Conservation (phyloP, 2,797 vertebrate genomes). For the Enteromius viviparus region DNA sequence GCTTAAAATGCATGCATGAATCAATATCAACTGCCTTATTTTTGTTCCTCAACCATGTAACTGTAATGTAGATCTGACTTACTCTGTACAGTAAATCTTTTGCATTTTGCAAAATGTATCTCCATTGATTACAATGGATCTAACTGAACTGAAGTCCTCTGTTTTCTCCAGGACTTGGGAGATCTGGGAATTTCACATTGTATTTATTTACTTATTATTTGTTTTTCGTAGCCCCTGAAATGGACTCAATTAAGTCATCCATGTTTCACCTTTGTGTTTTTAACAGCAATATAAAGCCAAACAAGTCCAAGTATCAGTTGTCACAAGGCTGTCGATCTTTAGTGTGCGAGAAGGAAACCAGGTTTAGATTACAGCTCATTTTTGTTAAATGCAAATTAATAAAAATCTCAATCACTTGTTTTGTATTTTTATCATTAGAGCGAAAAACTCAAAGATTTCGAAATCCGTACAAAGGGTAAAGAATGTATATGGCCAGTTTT, state of each 20-base stretch:
- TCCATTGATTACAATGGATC: slow-evolving; percentile 84
- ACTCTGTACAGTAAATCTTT: slow-evolving; percentile 72
- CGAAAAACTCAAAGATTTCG: neutral
- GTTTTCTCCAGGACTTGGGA: slow-evolving; percentile 70
- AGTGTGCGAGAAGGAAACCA: slow-evolving; percentile 20
- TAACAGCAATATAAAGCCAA: slow-evolving; percentile 60
- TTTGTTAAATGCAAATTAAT: neutral
- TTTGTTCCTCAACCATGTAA: slow-evolving; percentile 66
- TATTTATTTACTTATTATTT: slow-evolving; percentile 58
- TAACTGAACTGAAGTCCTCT: slow-evolving; percentile 64
- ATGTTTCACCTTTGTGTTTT: slow-evolving; percentile 52
- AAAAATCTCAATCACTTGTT: neutral
- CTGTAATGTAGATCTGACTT: slow-evolving; percentile 69
- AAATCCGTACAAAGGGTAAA: neutral
- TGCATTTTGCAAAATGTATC: slow-evolving; percentile 82
- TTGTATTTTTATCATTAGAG: neutral
- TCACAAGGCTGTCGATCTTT: neutral
- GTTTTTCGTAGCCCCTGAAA: slow-evolving; percentile 64
- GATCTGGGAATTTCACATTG: slow-evolving; percentile 56
- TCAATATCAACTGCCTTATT: slow-evolving; percentile 76
- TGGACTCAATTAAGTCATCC: neutral
- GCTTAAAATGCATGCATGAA: slow-evolving; percentile 74
- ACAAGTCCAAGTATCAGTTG: slow-evolving; percentile 30
- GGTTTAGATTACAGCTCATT: slow-evolving; percentile 12
- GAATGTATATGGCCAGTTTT: neutral